phyloP scores from a whole-genome alignment of 2,888 invertebrate genomes.

The Drosophila aldrichi region DNA sequence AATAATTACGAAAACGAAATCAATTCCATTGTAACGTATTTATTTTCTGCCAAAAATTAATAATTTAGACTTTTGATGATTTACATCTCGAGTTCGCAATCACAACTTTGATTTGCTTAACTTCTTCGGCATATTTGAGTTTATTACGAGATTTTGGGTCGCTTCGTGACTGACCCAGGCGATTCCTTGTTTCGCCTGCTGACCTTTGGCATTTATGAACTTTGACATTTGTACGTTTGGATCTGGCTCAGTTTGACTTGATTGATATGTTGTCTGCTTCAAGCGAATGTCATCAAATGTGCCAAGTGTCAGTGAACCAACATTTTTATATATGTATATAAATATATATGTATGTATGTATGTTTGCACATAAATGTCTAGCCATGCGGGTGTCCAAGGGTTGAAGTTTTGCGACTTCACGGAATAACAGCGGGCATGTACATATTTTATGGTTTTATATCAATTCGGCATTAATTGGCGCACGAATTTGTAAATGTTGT shows the following conservation, averaged over 20 bases:
- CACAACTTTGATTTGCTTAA: not conserved
- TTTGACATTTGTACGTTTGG: not conserved
- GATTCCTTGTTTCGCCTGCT: constrained; percentile 22
- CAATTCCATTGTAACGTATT: no score
- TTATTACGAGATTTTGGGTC: constrained; percentile 30
- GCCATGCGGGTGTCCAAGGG: constrained; percentile 7
- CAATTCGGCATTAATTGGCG: constrained; percentile 74
- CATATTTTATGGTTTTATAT: constrained; percentile 67
- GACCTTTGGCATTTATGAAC: constrained; percentile 63
- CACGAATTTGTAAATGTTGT: constrained; percentile 47
- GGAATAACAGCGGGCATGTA: constrained; percentile 17
- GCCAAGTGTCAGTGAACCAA: constrained; percentile 63
- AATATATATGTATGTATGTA: not conserved
- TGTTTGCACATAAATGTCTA: not conserved
- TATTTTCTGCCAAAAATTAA: no score
- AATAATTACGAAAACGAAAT: no score
- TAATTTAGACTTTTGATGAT: no score
- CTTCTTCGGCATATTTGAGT: not conserved
- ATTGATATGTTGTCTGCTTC: constrained; percentile 35
- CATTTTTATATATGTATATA: not conserved
- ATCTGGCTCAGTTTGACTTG: constrained; percentile 31
- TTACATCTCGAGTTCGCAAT: not conserved
- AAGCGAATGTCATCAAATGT: constrained; percentile 53
- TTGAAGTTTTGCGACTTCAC: constrained; percentile 15
- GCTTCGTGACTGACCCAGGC: constrained; percentile 47